Percentiles rank a stretch among this genome's conserved stretches.
phyloP scores from a whole-genome alignment of 2,888 invertebrate species.

The Busseola fusca region DNA sequence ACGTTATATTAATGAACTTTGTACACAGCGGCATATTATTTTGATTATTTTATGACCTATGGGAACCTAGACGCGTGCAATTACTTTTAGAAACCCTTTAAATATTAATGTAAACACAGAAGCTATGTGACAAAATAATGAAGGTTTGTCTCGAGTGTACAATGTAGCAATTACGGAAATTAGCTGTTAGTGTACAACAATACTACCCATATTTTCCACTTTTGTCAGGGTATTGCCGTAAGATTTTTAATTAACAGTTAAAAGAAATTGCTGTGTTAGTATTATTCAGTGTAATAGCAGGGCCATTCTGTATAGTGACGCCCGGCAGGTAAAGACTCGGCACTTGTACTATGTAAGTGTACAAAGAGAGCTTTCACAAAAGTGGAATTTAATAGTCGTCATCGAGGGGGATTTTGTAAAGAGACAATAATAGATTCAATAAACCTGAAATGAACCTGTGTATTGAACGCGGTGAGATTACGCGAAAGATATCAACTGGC shows the following conservation, averaged over 20 bases:
- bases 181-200: slow-evolving; percentile 12
- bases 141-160: slow-evolving; percentile 20
- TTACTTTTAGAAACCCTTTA: slow-evolving; percentile 56
- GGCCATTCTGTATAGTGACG: slow-evolving; percentile 19
- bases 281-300: slow-evolving; percentile 23
- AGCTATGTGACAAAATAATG: slow-evolving; percentile 41
- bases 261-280: slow-evolving; percentile 25
- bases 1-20: slow-evolving; percentile 59
- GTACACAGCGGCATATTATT: slow-evolving; percentile 49
- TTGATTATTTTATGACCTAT: slow-evolving; percentile 61
- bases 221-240: slow-evolving; percentile 4
- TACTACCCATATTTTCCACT: slow-evolving; percentile 16
- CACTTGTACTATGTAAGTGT: slow-evolving; percentile 1
- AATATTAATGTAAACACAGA: slow-evolving; percentile 41
- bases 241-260: slow-evolving; percentile 44
- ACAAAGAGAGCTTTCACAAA: slow-evolving; percentile 15
- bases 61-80: slow-evolving; percentile 55
- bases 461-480: slow-evolving; percentile 11
- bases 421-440: slow-evolving; percentile 31
- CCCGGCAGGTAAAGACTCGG: slow-evolving; percentile 1
- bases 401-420: slow-evolving; percentile 4
- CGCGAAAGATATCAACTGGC: slow-evolving; percentile 12
- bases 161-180: slow-evolving; percentile 36
- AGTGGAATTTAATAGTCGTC: slow-evolving; percentile 15
- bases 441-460: slow-evolving; percentile 27